Conservation (phyloP, 1,140 invertebrate genomes). For the Plutomurus gul region DNA sequence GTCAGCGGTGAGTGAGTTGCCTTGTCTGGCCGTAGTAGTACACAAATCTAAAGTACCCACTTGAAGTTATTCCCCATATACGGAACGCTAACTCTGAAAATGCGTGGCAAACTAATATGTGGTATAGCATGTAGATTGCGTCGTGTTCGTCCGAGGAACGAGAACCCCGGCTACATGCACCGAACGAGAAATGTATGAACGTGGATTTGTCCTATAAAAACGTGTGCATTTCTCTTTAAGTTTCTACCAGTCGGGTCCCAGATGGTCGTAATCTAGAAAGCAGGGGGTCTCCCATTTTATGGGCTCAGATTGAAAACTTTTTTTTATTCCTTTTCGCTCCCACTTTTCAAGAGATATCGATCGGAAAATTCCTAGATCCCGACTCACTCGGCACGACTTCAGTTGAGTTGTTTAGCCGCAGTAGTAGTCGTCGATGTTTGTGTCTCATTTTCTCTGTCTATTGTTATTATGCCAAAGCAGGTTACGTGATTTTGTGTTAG, state of each 20-base stretch:
- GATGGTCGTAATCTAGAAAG: constrained; percentile 54
- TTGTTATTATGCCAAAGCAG: neutral
- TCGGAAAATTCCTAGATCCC: neutral
- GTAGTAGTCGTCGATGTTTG: constrained; percentile 3
- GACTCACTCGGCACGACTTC: neutral
- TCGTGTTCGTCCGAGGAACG: neutral
- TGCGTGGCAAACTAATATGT: neutral
- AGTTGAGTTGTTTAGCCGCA: neutral
- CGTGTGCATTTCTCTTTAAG: constrained; percentile 28
- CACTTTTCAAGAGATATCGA: constrained; percentile 31
- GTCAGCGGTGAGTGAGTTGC: constrained; percentile 10
- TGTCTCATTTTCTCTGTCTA: neutral
- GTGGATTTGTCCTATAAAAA: constrained; percentile 34
- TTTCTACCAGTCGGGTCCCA: constrained; percentile 45
- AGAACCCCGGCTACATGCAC: too few species aligned
- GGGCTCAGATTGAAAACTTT: constrained; percentile 54
- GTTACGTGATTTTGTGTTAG: neutral
- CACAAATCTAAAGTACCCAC: neutral
- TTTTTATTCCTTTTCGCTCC: constrained; percentile 37
- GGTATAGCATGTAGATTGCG: neutral
- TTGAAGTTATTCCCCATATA: neutral
- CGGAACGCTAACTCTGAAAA: neutral
- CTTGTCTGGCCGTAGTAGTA: too few species aligned
- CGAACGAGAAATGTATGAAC: neutral
- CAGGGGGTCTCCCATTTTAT: constrained; percentile 53